Evolutionary conservation across 2,888 invertebrate genomes (phyloP).

Genomic region (Xylota segnis): DNA sequence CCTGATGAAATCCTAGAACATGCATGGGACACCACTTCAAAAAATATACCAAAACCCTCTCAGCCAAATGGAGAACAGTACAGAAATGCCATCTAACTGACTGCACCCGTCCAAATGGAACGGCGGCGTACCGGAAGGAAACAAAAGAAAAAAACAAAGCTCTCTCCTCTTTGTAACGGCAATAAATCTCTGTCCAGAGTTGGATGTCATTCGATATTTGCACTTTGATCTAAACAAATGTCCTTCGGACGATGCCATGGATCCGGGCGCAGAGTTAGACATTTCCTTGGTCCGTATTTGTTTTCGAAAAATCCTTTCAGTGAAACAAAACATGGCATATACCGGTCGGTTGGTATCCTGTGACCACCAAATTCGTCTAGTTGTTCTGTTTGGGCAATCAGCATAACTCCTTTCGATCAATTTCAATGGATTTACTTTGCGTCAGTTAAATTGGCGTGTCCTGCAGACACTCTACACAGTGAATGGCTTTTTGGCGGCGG

Average conservation of each 20-base stretch:
- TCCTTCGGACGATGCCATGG: slow-evolving; percentile 45
- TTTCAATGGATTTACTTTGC: slow-evolving; percentile 75
- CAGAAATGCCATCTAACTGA: slow-evolving; percentile 24
- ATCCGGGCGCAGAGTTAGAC: slow-evolving; percentile 17
- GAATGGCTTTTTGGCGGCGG: slow-evolving; percentile 11
- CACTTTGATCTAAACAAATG: slow-evolving; percentile 77
- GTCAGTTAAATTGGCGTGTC: slow-evolving; percentile 56
- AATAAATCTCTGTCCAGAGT: slow-evolving; percentile 72
- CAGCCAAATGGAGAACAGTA: not conserved
- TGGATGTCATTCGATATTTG: slow-evolving; percentile 74
- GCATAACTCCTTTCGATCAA: slow-evolving; percentile 76
- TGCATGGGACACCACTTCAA: slow-evolving; percentile 3
- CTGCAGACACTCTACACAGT: not conserved
- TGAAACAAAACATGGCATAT: slow-evolving; percentile 26
- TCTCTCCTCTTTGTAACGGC: slow-evolving; percentile 52
- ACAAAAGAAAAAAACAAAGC: not conserved
- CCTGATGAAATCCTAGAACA: slow-evolving; percentile 14
- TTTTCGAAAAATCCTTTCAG: slow-evolving; percentile 40
- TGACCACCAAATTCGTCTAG: slow-evolving; percentile 69
- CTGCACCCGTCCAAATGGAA: slow-evolving; percentile 25
- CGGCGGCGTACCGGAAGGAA: no score
- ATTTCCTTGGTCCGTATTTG: slow-evolving; percentile 56
- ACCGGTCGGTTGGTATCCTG: not conserved
- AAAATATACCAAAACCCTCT: not conserved
- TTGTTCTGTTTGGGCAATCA: slow-evolving; percentile 72